Base-by-base conservation (phyloP, 2,888 invertebrate genomes). In the Frankliniella fusca region DNA sequence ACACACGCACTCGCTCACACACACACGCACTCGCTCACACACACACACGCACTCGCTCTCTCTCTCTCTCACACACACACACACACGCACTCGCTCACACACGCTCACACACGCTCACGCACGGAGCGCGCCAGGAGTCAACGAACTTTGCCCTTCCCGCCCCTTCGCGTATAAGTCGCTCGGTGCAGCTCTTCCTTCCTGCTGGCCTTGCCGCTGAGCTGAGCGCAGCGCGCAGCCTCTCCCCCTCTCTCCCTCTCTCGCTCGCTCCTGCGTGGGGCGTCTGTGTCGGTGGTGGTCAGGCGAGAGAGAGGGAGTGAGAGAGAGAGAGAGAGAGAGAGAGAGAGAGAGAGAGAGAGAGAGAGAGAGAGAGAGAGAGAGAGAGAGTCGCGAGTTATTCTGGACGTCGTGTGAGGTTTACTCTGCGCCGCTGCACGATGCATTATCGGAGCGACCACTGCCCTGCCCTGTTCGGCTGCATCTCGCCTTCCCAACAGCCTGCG, bases 111-210 rank as follows among this genome's bases (percentile, higher is more conserved):
- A n/a, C n/a, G n/a, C n/a, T n/a, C n/a, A 9, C 15, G 20, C 54
- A 54, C 54, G 8, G 15, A 54, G 54, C 70, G 23, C n/a, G n/a
- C n/a, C 18, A 15, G 70, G 70, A 23, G 70, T 76, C 70, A 76
- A 76, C 70, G 70, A 23, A 23, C 70, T 76, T 76, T 76, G 70
- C 70, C 70, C 70, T 27, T 76, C 27, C 70, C 70, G 70, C 5
- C 27, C 10, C 23, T 12, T 27, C 70, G 38, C 38, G 38, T 38
- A 38, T 38, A 38, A 38, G 2, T 27, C 23, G 70, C 70, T 8
- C 70, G 23, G 70, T 12, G 70, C 23, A 9, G 70, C 27, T 23
- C 70, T 76, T 76, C 70, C 70, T 76, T 76, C 70, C 70, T 76
- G 70, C 23, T 27, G 70, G 70, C 70, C 70, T 76, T 76, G 70